Evolutionary conservation across 2,797 vertebrate genomes (phyloP).

Genomic region (Galagoides demidoff): DNA sequence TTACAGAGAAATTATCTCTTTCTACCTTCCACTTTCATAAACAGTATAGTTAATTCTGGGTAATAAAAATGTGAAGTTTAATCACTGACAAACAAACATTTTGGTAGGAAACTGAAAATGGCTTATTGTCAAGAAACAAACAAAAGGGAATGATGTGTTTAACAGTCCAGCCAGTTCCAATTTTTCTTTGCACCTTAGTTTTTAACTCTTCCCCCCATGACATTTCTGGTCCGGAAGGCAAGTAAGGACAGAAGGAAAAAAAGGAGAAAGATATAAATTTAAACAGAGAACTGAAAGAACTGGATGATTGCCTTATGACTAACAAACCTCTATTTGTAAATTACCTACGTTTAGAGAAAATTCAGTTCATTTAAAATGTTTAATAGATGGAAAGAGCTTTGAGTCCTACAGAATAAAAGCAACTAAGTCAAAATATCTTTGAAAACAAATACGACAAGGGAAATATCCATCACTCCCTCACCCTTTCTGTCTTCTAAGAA

Average conservation of each 20-base stretch:
- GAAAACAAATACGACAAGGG: constrained; percentile 65
- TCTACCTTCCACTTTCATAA: constrained; percentile 55
- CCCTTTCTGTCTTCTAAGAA: constrained; percentile 56
- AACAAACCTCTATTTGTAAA: constrained; percentile 54
- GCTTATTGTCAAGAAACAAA: constrained; percentile 57
- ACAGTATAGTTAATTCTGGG: constrained; percentile 50
- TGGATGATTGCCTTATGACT: constrained; percentile 4
- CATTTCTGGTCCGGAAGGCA: neutral
- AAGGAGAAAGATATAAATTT: neutral
- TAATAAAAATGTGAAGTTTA: constrained; percentile 68
- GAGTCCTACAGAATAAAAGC: constrained; percentile 51
- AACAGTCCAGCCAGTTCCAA: neutral
- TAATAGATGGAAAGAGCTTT: constrained; percentile 57
- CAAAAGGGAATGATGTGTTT: constrained; percentile 42
- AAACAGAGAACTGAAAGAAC: neutral
- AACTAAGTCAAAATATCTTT: constrained; percentile 61
- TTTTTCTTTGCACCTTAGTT: constrained; percentile 26
- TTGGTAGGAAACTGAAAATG: constrained; percentile 66
- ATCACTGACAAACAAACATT: constrained; percentile 69
- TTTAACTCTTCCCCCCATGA: neutral
- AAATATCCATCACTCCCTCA: constrained; percentile 19
- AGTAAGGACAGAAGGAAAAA: neutral
- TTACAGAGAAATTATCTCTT: constrained; percentile 42
- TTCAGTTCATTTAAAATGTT: constrained; percentile 60
- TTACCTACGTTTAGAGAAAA: constrained; percentile 62